Evolutionary conservation across 2,797 vertebrate genomes (phyloP), one percentile per base, ranked within the genome.

Genomic region (Hypotaenidia okinawae): DNA sequence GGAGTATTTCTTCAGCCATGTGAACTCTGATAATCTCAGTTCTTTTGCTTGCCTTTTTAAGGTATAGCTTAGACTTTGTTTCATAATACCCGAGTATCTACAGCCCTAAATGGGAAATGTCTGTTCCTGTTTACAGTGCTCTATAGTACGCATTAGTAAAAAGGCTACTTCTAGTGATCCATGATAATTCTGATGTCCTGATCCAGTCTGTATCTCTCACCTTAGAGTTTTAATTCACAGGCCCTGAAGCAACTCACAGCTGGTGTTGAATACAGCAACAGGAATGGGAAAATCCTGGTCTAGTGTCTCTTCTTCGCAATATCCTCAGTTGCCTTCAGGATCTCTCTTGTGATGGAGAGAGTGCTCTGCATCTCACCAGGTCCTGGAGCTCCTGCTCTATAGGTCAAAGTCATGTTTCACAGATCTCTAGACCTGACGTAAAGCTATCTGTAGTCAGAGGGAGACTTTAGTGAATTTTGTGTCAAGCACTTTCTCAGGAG

Each of bases 61-160:
- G 18, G 19, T 70, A 13, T 5, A 16, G 8, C 32, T 90, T 63
- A 75, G 39, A 45, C 13, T 90, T 62, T 0, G 0, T 78, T 81
- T 66, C 9, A 5, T 62, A 67, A 55, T 64, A 33, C 1, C 2
- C 0, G 0, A 74, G 9, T 73, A 69, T 62, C 45, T 78, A 16
- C 18, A 86, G 17, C n/a, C 47, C 88, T 51, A 78, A 78, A 52
- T 33, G 43, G 45, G 54, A 75, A 87, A 45, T 17, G 7, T 17
- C 21, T 68, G 30, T 86, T 80, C 12, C 35, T 84, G 28, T 64
- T 88, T 70, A 43, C 35, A 57, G 35, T 57, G 64, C 41, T 87
- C 87, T 73, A 43, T 47, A 43, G 17, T 74, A 18, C 4, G 1
- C 0, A 0, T 66, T 49, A 51, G 24, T 66, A 43, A 59, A 70